Evolutionary conservation across 2,888 invertebrate genomes (phyloP).

Genomic region (Cephus pulcher): DNA sequence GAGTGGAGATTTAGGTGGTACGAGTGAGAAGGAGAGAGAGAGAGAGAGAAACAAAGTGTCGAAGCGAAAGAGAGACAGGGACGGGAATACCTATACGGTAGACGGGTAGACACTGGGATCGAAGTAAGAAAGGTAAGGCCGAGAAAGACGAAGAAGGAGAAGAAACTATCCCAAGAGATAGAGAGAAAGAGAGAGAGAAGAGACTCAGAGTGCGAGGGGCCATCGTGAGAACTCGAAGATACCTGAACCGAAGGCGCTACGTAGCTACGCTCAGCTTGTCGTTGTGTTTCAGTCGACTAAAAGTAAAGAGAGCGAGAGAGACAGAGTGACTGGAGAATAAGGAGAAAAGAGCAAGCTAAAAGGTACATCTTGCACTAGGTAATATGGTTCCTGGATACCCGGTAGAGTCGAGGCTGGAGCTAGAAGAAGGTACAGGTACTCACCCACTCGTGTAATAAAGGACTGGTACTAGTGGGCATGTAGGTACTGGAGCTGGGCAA

Average conservation of each 20-base stretch:
- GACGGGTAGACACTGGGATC: not conserved
- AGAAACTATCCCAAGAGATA: not conserved
- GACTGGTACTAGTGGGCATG: not conserved
- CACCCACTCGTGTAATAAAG: not conserved
- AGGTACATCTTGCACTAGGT: not conserved
- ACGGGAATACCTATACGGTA: not conserved
- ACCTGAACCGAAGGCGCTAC: not conserved
- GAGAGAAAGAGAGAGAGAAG: not conserved
- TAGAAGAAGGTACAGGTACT: not conserved
- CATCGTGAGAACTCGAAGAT: slow-evolving; percentile 6
- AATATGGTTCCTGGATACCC: not conserved
- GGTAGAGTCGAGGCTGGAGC: not conserved
- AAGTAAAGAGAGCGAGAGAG: not conserved
- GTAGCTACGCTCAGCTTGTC: not conserved
- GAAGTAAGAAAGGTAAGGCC: not conserved
- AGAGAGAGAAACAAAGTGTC: not conserved
- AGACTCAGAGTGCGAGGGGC: not conserved
- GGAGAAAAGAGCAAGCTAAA: not conserved
- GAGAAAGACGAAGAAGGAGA: not conserved
- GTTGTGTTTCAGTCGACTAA: not conserved
- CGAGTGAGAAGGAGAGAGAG: not conserved
- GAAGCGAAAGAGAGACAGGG: not conserved
- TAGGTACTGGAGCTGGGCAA: not conserved
- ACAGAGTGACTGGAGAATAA: not conserved
- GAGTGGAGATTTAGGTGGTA: not conserved